Base-by-base conservation (phyloP, 2,888 invertebrate species). In the Drosophila colorata region DNA sequence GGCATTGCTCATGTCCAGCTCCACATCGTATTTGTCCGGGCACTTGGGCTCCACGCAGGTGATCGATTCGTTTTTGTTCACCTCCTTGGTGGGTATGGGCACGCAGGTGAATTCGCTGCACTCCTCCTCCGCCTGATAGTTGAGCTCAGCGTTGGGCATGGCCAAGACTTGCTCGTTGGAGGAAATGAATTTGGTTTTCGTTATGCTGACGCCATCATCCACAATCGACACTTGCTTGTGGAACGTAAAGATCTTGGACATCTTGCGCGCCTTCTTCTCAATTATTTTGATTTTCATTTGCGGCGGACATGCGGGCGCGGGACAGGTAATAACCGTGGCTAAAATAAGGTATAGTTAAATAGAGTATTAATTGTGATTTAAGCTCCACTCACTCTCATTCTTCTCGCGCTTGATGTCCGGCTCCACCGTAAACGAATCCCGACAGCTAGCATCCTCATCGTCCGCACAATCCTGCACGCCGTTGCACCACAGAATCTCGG, bases 401-500 rank as follows among this genome's bases (percentile, higher is more conserved):
- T 72, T 75, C 23, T 80, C 91, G 5, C 66, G 88, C 1, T 83
- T 76, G 1, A 91, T 78, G 0, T 87, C 84, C 4, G 70, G 87
- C n/a, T 75, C 63, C 0, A 91, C 80, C 0, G 77, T 74, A 18
- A 90, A 86, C 1, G 78, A 75, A 37, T 90, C 76, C 5, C 48
- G 87, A 82, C 97, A 97, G 61, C 94, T 92, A 2, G 94, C 92
- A 11, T 92, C 91, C 92, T 97, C 97, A 90, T 97, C 97, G 87
- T 97, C 97, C 0, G 96, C 95, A 83, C 97, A 97, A 91, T 97
- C 95, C 70, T 94, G 93, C 0, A 96, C 92, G 0, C 96, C 97
- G 89, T 97, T 95, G 89, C 97, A 97, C 97, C 97, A 97, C 11
- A 94, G 92, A 0, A 93, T 92, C 38, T 94, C 93, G 0, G 95